Conservation (phyloP, 1,140 invertebrate genomes). For the Cydia strobilella region DNA sequence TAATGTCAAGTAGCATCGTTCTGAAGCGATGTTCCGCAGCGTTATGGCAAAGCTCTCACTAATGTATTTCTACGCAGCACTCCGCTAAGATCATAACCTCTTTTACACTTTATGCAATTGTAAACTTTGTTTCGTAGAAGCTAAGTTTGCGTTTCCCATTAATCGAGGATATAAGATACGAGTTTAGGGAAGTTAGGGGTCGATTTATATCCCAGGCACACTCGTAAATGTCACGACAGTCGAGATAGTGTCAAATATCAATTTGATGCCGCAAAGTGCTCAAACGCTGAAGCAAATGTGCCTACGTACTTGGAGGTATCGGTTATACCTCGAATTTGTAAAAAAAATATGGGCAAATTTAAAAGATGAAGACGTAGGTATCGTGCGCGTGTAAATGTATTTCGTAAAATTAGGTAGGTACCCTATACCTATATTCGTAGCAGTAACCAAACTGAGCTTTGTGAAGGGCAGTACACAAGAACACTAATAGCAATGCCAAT, state of each 20-base stretch:
- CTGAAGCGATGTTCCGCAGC: neutral
- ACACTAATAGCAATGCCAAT: too few species aligned
- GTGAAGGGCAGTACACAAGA: too few species aligned
- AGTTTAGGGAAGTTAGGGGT: neutral
- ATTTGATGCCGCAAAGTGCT: constrained; percentile 6
- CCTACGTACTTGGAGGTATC: neutral
- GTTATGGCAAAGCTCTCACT: constrained; percentile 9
- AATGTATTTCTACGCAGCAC: neutral
- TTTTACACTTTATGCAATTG: neutral
- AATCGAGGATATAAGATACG: neutral
- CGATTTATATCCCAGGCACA: constrained; percentile 16
- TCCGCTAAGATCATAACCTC: neutral
- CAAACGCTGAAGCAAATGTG: neutral
- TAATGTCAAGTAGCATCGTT: constrained; percentile 2
- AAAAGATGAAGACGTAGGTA: neutral
- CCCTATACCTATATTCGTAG: too few species aligned
- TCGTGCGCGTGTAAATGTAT: too few species aligned
- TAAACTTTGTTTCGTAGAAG: neutral
- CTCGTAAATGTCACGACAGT: neutral
- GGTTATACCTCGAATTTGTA: neutral
- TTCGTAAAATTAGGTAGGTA: too few species aligned
- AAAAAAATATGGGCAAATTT: neutral
- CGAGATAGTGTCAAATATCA: constrained; percentile 15
- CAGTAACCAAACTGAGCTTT: too few species aligned
- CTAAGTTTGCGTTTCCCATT: neutral